Conservation (phyloP, 2,888 invertebrate genomes). For the Drosophila mimetica region DNA sequence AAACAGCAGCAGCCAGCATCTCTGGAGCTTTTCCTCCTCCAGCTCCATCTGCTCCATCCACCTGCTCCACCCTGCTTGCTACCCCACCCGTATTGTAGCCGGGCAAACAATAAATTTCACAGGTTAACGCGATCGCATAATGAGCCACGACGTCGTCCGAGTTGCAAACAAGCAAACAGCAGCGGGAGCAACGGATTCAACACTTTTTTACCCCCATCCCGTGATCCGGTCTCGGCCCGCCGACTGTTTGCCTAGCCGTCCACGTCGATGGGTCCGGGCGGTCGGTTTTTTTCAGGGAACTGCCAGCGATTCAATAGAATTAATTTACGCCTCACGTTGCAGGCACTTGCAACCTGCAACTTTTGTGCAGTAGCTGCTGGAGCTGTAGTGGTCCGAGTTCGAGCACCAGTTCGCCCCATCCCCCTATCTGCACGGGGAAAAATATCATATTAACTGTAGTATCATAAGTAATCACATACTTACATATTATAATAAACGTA, state of each 20-base stretch:
- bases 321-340: conserved; percentile 83
- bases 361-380: conserved; percentile 47
- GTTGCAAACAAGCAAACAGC: conserved; percentile 67
- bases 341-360: conserved; percentile 44
- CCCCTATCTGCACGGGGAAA: neutral
- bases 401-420: neutral
- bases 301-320: conserved; percentile 81
- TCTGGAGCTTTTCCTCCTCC: conserved; percentile 10
- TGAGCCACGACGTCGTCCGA: conserved; percentile 64
- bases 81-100: conserved; percentile 56
- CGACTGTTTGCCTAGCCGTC: conserved; percentile 43
- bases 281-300: conserved; percentile 72
- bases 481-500: neutral
- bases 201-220: conserved; percentile 56
- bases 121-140: conserved; percentile 83
- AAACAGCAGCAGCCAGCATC: conserved; percentile 45
- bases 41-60: neutral
- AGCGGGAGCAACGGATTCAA: conserved; percentile 64
- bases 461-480: too few species aligned
- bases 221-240: conserved; percentile 19
- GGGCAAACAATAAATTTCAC: conserved; percentile 81
- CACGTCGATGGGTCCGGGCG: conserved; percentile 37
- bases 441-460: neutral
- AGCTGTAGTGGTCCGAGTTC: neutral
- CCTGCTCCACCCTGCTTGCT: neutral